phyloP scores from a whole-genome alignment of 1,140 invertebrate genomes.

The Amphibalanus amphitrite region DNA sequence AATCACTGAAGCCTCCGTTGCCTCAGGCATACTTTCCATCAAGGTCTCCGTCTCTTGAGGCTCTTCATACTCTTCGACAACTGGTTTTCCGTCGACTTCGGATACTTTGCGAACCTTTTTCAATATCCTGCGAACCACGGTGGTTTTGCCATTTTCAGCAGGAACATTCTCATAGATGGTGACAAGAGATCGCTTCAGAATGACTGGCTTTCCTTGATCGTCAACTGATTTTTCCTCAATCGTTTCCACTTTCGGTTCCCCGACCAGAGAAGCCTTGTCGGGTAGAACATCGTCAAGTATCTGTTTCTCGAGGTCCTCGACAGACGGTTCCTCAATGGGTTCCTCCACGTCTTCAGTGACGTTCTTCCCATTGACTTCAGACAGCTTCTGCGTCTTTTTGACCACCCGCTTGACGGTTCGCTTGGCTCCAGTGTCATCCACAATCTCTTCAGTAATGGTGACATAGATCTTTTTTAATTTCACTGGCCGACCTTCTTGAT shows the following conservation, averaged over 20 bases:
- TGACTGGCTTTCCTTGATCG: background rate
- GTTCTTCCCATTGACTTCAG: background rate
- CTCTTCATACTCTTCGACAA: background rate
- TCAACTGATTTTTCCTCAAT: background rate
- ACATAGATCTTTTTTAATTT: background rate
- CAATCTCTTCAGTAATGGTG: background rate
- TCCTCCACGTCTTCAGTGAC: background rate
- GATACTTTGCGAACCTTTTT: background rate
- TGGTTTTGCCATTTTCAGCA: background rate
- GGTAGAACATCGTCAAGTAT: background rate
- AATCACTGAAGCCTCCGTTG: background rate
- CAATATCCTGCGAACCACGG: background rate
- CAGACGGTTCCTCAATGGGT: background rate
- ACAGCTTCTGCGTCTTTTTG: background rate
- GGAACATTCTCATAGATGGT: background rate
- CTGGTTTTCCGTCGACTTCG: background rate
- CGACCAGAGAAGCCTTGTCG: background rate
- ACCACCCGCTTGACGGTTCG: background rate
- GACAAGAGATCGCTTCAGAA: background rate
- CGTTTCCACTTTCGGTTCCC: background rate
- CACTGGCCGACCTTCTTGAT: background rate
- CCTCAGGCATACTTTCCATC: background rate
- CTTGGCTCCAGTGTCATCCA: background rate
- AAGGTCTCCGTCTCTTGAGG: background rate
- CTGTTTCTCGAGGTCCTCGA: background rate